Conservation (phyloP, 2,888 invertebrate genomes). For the Drosophila nigritarsus region DNA sequence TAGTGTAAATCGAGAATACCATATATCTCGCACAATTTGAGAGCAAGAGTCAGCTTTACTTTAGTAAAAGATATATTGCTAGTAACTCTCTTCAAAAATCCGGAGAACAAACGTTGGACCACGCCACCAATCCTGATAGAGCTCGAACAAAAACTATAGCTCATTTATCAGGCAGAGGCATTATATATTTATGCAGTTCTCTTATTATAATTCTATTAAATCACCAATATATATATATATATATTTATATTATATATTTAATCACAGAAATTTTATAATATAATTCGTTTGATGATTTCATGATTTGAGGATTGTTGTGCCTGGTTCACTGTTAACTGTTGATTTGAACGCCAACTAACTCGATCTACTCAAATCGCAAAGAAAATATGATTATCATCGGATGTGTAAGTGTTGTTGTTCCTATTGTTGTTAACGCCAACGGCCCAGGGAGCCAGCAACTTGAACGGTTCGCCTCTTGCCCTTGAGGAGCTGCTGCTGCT, state of each 20-base stretch:
- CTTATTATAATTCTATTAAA: not conserved
- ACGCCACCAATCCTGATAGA: not conserved
- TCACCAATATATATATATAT: too few species aligned
- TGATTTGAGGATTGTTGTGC: conserved; percentile 10
- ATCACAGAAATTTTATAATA: conserved; percentile 44
- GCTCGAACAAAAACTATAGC: not conserved
- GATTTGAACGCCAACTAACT: conserved; percentile 33
- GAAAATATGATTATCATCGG: conserved; percentile 4
- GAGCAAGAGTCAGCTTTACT: too few species aligned
- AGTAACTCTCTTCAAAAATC: too few species aligned
- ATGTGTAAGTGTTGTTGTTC: not conserved
- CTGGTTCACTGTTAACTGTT: conserved; percentile 30
- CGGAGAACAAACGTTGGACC: too few species aligned
- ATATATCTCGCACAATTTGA: too few species aligned
- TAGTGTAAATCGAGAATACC: too few species aligned
- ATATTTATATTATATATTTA: too few species aligned
- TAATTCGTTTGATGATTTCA: conserved; percentile 12
- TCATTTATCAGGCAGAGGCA: not conserved
- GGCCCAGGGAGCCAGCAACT: conserved; percentile 44
- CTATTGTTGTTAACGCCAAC: conserved; percentile 37
- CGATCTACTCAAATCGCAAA: conserved; percentile 36
- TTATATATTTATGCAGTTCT: too few species aligned
- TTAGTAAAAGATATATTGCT: too few species aligned
- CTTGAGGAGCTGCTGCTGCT: conserved; percentile 45
- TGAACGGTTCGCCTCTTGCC: conserved; percentile 37